These are phyloP conservation scores for Drosophila obscura DNA, from an alignment of 1,140 invertebrate genomes.

Conservation along the genomic window DNA sequence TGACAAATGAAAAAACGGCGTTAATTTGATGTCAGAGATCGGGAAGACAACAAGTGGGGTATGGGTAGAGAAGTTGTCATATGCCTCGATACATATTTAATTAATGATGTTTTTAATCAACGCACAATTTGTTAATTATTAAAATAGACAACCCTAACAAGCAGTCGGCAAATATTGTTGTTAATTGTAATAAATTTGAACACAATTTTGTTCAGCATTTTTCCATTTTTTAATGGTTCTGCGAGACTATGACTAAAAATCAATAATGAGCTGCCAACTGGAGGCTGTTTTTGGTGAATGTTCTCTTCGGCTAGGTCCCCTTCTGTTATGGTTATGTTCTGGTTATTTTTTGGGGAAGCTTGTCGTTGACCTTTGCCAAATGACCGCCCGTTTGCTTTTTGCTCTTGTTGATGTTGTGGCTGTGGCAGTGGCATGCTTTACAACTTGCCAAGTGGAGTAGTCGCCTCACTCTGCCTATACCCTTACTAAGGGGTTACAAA, in stretches of 20 bases:
- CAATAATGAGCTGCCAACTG: slow-evolving; percentile 44
- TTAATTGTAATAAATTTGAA: slow-evolving; percentile 42
- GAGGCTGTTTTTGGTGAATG: slow-evolving; percentile 15
- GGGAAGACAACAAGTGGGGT: neutral
- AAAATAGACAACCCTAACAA: slow-evolving; percentile 46
- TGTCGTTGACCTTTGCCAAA: slow-evolving; percentile 46
- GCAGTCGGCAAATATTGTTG: slow-evolving; percentile 27
- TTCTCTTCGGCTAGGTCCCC: neutral
- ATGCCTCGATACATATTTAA: slow-evolving; percentile 47
- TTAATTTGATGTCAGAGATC: slow-evolving; percentile 43
- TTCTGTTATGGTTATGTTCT: slow-evolving; percentile 10
- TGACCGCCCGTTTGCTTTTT: slow-evolving; percentile 16
- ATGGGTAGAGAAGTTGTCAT: slow-evolving; percentile 5
- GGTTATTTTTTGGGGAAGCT: slow-evolving; percentile 9
- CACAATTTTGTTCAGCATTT: neutral
- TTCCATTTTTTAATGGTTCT: neutral
- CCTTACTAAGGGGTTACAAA: neutral
- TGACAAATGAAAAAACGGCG: slow-evolving; percentile 51
- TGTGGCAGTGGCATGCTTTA: neutral
- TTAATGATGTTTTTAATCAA: slow-evolving; percentile 70
- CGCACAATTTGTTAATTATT: slow-evolving; percentile 61
- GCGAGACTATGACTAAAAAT: slow-evolving; percentile 28
- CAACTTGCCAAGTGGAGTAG: slow-evolving; percentile 9
- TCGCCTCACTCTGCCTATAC: neutral
- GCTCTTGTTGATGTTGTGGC: slow-evolving; percentile 12